Evolutionary conservation across 2,113 vertebrate genomes (phyloP), one percentile per base, ranked within the genome.

Genomic region (Onychorhynchus coronatus): DNA sequence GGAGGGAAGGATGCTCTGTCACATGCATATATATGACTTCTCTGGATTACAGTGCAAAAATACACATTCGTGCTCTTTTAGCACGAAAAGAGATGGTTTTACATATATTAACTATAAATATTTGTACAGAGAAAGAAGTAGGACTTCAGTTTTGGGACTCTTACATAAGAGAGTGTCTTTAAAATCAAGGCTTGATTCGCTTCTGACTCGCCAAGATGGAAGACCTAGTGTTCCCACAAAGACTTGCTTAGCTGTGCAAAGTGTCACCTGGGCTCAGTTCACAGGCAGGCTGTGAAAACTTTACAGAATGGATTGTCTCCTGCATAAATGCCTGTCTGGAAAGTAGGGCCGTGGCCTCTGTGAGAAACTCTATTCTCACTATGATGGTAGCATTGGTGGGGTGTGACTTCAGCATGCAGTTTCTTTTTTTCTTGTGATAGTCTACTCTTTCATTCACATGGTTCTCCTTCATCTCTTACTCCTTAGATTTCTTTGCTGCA

Each of bases 131-230:
- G 62, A 49, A 94, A 58, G 72, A 94, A 93, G 72, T 66, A 77
- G 83, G 68, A 50, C 88, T 90, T 85, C 1, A 4, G n/a, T 88
- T 93, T 93, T 3, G 5, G 88, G 88, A 35, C 68, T 92, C 47
- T 85, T 93, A 71, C 50, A 15, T 83, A 85, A 95, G 91, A 21
- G 5, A 53, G 27, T 71, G 50, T 71, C 85, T 84, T 86, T 92
- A 84, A 92, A 95, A 86, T 91, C 80, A 59, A 89, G 68, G 47
- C 76, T 81, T 78, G 89, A 77, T 1, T 0, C 15, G 30, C 23
- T 86, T 91, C 30, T 95, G 80, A 85, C 62, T 91, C 44, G 16
- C 56, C 16, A 23, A 37, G 81, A 33, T 68, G 85, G 80, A 85
- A 91, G 70, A 81, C 35, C 39, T 21, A 18, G 42, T 67, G 7